phyloP scores from a whole-genome alignment of 2,113 vertebrate genomes.

The Festucalex cinctus region DNA sequence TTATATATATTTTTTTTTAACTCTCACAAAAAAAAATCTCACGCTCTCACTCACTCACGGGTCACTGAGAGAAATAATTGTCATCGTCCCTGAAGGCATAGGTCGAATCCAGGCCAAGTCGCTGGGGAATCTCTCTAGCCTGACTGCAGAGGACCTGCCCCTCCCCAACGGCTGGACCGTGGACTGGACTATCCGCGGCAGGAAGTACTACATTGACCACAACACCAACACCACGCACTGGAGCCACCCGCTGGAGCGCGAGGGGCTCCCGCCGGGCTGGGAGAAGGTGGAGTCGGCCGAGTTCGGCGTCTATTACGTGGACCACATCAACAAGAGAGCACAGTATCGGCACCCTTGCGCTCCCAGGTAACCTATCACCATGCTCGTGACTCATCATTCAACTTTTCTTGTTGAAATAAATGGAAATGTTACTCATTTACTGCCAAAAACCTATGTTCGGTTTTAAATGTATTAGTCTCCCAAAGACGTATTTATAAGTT shows the following conservation, averaged over 20 bases:
- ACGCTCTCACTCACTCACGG: constrained; percentile 11
- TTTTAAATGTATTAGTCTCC: too few species aligned
- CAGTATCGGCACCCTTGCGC: constrained; percentile 96
- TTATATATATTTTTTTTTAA: too few species aligned
- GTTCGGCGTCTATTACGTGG: constrained; percentile 94
- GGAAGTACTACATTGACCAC: constrained; percentile 97
- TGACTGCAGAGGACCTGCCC: constrained; percentile 85
- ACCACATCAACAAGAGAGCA: constrained; percentile 94
- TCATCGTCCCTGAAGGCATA: constrained; percentile 76
- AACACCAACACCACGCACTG: constrained; percentile 99
- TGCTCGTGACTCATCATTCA: too few species aligned
- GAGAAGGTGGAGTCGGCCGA: constrained; percentile 93
- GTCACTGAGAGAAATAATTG: constrained; percentile 34
- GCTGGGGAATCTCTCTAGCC: constrained; percentile 89
- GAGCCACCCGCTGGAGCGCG: constrained; percentile 95
- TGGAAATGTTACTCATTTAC: too few species aligned
- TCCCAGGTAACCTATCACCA: constrained; percentile 78
- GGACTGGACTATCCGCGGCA: constrained; percentile 96
- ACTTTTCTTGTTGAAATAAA: background rate
- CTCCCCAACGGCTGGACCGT: constrained; percentile 94
- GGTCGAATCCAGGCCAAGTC: constrained; percentile 93
- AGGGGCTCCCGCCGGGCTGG: constrained; percentile 95
- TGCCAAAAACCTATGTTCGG: too few species aligned
- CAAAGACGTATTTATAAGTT: too few species aligned
- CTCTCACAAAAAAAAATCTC: background rate